A percentile compares a stretch with the other conserved stretches of the same genome.
Evolutionary conservation across 2,797 vertebrate species (phyloP).

Genomic region (Rhadinocentrus ornatus): DNA sequence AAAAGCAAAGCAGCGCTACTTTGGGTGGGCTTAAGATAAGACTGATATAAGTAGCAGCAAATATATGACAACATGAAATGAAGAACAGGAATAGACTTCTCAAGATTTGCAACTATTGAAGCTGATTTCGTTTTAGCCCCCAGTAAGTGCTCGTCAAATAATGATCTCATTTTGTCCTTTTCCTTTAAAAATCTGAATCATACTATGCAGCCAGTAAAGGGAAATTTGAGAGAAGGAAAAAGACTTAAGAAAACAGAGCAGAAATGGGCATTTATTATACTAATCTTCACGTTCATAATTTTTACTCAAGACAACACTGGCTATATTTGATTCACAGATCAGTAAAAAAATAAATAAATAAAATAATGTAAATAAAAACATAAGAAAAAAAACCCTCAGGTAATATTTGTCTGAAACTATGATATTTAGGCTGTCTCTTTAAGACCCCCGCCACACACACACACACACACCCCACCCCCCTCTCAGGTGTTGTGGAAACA

Average conservation of each 20-base stretch:
- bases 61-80: slow-evolving; percentile 24
- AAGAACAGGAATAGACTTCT: slow-evolving; percentile 13
- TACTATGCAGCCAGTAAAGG: slow-evolving; percentile 8
- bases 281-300: slow-evolving; percentile 1
- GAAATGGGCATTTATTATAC: slow-evolving; percentile 20
- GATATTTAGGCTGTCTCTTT: slow-evolving; percentile 8
- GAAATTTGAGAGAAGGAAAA: slow-evolving; percentile 15
- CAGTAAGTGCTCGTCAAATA: slow-evolving; percentile 22
- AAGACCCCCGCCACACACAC: too few relatives aligned
- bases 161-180: slow-evolving; percentile 4
- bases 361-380: background rate
- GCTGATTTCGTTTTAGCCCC: slow-evolving; percentile 32
- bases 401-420: slow-evolving; percentile 10
- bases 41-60: slow-evolving; percentile 19
- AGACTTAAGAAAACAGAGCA: slow-evolving; percentile 16
- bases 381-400: background rate
- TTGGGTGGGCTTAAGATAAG: slow-evolving; percentile 2
- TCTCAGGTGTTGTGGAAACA: background rate
- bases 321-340: background rate
- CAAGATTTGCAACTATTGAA: slow-evolving; percentile 13
- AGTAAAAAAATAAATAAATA: background rate
- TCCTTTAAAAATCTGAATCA: background rate
- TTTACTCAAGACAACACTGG: slow-evolving; percentile 5
- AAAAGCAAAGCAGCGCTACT: slow-evolving; percentile 13
- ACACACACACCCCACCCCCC: too few relatives aligned